Evolutionary conservation across 2,113 vertebrate species (phyloP), one percentile per base, ranked within the genome.

Genomic region (Rhinichthys klamathensis): DNA sequence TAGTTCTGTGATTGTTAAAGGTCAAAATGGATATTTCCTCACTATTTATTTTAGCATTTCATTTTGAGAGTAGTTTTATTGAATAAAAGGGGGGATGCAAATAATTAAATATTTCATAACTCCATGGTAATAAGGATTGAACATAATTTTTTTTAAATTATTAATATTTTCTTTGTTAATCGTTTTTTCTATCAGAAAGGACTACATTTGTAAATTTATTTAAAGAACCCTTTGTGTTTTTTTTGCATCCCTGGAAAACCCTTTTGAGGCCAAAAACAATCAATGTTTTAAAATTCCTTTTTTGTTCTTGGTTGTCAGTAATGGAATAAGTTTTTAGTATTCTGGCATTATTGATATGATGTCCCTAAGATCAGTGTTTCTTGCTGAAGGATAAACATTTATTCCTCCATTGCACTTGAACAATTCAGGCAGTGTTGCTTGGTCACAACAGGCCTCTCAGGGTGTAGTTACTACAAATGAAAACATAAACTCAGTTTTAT

Each of bases 31-130:
- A 79, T 80, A 46, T 80, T 85, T 27, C 60, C 74, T 44, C 54
- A 56, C 69, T 85, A 73, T 84, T 86, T 86, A 86, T 86, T 85
- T 89, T 6, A 69, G 0, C 67, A 23, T 41, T 80, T 86, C 83
- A 56, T 84, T 60, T 76, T 35, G 61, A 25, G 6, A 58, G 44
- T 60, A 35, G 72, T 30, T 73, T 74, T 61, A 1, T 44, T 38
- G 54, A 69, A 56, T 58, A 63, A 78, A 63, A 16, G 25, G 4
- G 46, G 10, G 35, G 49, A 32, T 54, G 38, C 16, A 69, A 21
- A 69, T 30, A 65, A 65, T 51, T 32, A 49, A 81, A 67, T 32
- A 32, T 69, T 69, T 69, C 16, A 54, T 35, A 44, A 81, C 25
- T 63, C 58, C 9, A 46, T 51, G 61, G 8, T 49, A 81, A 67